These are phyloP conservation scores for Poeciliopsis turneri DNA, from an alignment of 2,797 vertebrate species.

Conservation along the genomic window DNA sequence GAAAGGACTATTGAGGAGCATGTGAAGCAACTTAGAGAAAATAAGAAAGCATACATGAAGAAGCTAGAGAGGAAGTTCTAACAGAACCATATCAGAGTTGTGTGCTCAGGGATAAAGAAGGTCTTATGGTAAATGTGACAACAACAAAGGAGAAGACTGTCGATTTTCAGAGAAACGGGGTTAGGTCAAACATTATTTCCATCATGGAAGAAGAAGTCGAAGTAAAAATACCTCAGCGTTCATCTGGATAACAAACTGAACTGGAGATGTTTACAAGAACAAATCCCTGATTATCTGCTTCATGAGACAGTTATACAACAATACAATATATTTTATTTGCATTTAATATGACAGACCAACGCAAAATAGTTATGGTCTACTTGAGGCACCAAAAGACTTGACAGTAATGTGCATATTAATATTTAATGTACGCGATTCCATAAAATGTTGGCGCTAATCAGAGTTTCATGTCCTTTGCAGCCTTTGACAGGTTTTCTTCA, in stretches of 20 bases:
- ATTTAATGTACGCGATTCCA: background rate
- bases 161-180: too few species aligned
- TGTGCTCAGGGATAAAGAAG: background rate
- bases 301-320: background rate
- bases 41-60: background rate
- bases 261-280: background rate
- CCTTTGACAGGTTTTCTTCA: background rate
- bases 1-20: too few species aligned
- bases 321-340: background rate
- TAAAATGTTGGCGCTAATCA: background rate
- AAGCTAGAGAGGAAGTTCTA: background rate
- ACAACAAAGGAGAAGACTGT: too few species aligned
- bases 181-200: too few species aligned
- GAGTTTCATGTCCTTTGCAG: background rate
- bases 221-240: too few species aligned
- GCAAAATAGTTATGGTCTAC: background rate
- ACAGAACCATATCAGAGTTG: background rate
- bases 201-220: too few species aligned
- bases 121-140: too few species aligned
- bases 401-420: background rate
- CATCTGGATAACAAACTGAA: background rate
- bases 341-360: background rate
- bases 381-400: background rate
- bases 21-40: too few species aligned
- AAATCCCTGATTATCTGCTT: background rate